phyloP scores from a whole-genome alignment of 2,888 invertebrate species.

The Harpalus rufipes region DNA sequence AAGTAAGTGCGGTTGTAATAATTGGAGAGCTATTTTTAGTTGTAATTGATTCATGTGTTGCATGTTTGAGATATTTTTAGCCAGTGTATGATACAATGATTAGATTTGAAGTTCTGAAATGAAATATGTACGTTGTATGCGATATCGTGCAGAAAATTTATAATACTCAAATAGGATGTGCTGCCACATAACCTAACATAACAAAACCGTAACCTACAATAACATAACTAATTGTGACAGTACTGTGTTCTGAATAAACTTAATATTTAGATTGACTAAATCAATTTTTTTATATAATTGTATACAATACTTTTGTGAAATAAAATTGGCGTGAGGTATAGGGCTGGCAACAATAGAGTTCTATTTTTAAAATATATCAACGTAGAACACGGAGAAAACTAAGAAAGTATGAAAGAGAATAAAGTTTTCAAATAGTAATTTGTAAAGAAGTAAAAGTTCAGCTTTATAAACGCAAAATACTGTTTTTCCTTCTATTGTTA shows the following conservation, averaged over 20 bases:
- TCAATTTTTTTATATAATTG: no score
- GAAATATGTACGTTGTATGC: not conserved
- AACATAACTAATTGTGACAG: not conserved
- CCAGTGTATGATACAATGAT: not conserved
- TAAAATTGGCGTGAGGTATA: no score
- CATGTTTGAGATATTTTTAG: conserved; percentile 11
- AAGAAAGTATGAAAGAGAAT: no score
- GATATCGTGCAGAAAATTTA: not conserved
- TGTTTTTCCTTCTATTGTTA: not conserved
- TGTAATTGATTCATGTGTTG: conserved; percentile 34
- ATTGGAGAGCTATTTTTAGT: conserved; percentile 34
- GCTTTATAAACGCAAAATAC: not conserved
- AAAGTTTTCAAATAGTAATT: not conserved
- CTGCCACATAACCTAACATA: not conserved
- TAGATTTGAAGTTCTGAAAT: conserved; percentile 3
- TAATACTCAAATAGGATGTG: not conserved
- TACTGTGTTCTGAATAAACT: no score
- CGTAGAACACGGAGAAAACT: no score
- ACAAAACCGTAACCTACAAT: not conserved
- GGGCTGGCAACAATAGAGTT: no score
- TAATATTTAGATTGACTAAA: no score
- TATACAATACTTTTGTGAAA: no score
- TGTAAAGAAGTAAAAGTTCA: not conserved
- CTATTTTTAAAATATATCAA: no score
- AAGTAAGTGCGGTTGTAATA: not conserved